These are phyloP conservation scores for Drepana falcataria DNA, from an alignment of 2,888 invertebrate species.

Conservation along the genomic window DNA sequence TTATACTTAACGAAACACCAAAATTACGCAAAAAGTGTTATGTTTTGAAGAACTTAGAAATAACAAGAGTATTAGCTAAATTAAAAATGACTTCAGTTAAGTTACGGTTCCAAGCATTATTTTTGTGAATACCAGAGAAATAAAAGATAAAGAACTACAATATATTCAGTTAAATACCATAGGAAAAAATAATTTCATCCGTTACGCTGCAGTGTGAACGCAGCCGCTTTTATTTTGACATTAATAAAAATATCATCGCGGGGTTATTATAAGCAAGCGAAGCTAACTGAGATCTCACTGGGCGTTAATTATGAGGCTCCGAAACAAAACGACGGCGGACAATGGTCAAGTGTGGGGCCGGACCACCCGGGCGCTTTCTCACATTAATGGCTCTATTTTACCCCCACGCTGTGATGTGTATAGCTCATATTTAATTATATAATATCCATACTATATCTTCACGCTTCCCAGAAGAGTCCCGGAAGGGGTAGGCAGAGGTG, in stretches of 20 bases:
- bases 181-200: background rate
- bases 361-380: slow-evolving; percentile 58
- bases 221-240: slow-evolving; percentile 70
- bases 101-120: too few species aligned
- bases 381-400: slow-evolving; percentile 43
- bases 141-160: too few species aligned
- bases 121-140: too few species aligned
- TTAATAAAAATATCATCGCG: slow-evolving; percentile 78
- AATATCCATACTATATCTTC: background rate
- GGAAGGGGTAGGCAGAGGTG: too few species aligned
- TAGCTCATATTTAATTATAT: slow-evolving; percentile 29
- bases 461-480: too few species aligned
- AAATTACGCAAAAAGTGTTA: too few species aligned
- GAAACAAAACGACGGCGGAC: slow-evolving; percentile 71
- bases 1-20: too few species aligned
- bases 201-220: slow-evolving; percentile 48
- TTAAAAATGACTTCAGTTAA: too few species aligned
- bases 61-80: too few species aligned
- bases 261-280: slow-evolving; percentile 75
- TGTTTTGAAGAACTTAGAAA: too few species aligned
- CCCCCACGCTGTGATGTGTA: slow-evolving; percentile 35
- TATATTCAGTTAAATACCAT: background rate
- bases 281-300: slow-evolving; percentile 75
- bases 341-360: slow-evolving; percentile 68
- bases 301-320: slow-evolving; percentile 75